Evolutionary conservation across 2,888 invertebrate species (phyloP), one percentile per base, ranked within the genome.

Genomic region (Lacanobia wlatinum): DNA sequence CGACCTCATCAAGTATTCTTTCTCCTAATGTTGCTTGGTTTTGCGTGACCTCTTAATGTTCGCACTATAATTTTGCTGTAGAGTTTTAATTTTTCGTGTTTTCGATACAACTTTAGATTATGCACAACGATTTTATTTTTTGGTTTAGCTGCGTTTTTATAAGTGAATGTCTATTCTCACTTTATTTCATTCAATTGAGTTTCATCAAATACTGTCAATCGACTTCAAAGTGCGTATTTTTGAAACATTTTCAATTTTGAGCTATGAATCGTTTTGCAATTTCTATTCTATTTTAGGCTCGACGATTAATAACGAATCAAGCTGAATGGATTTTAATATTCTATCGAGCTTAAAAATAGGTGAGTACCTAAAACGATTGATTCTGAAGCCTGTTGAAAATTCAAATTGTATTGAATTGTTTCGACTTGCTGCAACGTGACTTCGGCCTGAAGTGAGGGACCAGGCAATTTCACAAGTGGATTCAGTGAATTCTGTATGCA

Each of bases 361-460:
- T 43, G 38, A 6, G 12, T 14, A 56, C 18, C 3, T 2, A 43
- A 43, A 43, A 34, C 34, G 34, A 56, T 40, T 14, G 58, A 58
- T 58, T 40, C 21, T 62, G 21, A 48, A 65, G 52, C 23, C n/a
- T 48, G 21, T 78, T 38, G 5, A 9, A 48, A 28, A 55, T 38
- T 72, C 4, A 18, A 75, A 70, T 63, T 40, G n/a, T 40, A 40
- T 58, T 28, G 61, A 70, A 72, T 68, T 71, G 53, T 2, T 58
- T 74, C 38, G 2, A 38, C 21, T 58, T 58, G 52, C 62, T 61
- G 75, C 60, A 84, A 82, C 76, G 82, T 85, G 80, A 82, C 80
- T 75, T 76, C 38, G 6, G n/a, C 38, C 21, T 34, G 8, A 65
- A 62, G 16, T 8, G 23, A 75, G 53, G 23, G 68, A 65, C 55